A percentile compares a stretch with the other conserved stretches of the same genome.
These are phyloP conservation scores for Carpatolechia fugitivella DNA, from an alignment of 2,888 invertebrate genomes.

Conservation along the genomic window DNA sequence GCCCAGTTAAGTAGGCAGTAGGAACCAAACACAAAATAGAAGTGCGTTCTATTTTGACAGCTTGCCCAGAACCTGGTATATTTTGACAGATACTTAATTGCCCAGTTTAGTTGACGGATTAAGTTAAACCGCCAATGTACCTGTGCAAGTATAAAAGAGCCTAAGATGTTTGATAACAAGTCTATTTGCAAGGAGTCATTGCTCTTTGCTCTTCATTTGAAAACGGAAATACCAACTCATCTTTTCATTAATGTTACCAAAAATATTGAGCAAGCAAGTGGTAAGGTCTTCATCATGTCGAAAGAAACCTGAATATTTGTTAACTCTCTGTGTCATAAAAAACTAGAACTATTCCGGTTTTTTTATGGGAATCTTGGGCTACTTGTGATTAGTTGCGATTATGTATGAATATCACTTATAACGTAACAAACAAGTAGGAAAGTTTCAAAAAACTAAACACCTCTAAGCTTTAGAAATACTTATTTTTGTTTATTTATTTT, in stretches of 20 bases:
- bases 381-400: background rate
- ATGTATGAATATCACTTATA: background rate
- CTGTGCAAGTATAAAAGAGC: too few relatives aligned
- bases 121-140: too few relatives aligned
- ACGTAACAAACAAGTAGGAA: background rate
- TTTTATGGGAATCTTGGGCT: background rate
- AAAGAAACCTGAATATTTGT: background rate
- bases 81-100: too few relatives aligned
- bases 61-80: too few relatives aligned
- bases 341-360: constrained; percentile 4
- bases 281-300: background rate
- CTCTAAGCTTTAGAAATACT: background rate
- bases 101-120: too few relatives aligned
- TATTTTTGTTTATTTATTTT: too few relatives aligned
- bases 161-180: too few relatives aligned
- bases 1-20: too few relatives aligned
- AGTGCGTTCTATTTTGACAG: too few relatives aligned
- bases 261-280: background rate
- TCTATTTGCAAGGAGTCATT: too few relatives aligned
- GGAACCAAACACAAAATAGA: too few relatives aligned
- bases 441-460: background rate
- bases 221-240: background rate
- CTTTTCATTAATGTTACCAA: background rate
- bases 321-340: background rate
- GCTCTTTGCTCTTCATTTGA: background rate